phyloP scores from a whole-genome alignment of 2,797 vertebrate genomes.

The Picus viridis region DNA sequence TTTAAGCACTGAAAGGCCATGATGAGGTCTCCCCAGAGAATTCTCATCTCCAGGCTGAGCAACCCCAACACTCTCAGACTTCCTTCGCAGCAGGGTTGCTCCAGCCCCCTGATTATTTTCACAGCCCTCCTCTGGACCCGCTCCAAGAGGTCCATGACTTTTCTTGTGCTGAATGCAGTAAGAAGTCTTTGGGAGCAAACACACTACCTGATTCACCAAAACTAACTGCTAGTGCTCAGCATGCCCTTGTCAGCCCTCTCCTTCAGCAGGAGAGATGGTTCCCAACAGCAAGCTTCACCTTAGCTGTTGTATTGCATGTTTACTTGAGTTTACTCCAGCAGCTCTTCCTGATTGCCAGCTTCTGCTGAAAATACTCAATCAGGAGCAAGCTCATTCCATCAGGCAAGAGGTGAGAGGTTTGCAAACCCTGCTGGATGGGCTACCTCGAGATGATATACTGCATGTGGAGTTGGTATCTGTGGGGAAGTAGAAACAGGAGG shows the following conservation, averaged over 20 bases:
- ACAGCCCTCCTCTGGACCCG: too few relatives aligned
- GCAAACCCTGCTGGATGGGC: neutral
- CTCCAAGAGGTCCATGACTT: too few relatives aligned
- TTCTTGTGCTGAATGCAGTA: too few relatives aligned
- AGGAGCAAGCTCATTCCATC: neutral
- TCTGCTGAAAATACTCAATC: neutral
- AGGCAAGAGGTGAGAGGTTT: neutral
- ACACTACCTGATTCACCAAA: neutral
- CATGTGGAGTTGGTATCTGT: fast-evolving
- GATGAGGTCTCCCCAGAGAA: too few relatives aligned
- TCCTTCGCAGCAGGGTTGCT: too few relatives aligned
- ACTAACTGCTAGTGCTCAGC: neutral
- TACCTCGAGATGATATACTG: neutral
- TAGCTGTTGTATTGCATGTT: too few relatives aligned
- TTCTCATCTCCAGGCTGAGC: too few relatives aligned
- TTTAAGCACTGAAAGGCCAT: too few relatives aligned
- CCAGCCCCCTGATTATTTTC: too few relatives aligned
- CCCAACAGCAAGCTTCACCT: neutral
- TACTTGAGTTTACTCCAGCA: neutral
- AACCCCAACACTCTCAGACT: too few relatives aligned
- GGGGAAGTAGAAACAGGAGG: neutral
- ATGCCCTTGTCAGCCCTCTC: neutral
- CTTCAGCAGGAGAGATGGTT: neutral
- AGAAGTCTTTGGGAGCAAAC: neutral
- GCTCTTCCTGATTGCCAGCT: neutral